A percentile compares a stretch with the other conserved stretches of the same genome.
phyloP scores from a whole-genome alignment of 2,113 vertebrate genomes.

The Sarotherodon lohbergeri region DNA sequence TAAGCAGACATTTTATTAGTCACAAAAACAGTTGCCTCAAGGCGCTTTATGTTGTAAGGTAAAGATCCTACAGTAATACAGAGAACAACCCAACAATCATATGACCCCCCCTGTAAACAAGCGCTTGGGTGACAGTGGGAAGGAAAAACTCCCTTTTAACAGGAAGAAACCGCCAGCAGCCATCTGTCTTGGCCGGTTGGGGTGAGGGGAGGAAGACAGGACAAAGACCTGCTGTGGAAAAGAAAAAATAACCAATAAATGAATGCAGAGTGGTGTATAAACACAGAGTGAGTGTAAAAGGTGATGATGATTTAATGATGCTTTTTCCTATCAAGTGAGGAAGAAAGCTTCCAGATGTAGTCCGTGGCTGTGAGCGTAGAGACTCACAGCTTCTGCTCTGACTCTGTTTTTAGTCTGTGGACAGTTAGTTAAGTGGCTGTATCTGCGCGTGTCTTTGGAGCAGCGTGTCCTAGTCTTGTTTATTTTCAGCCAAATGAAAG shows the following conservation, averaged over 20 bases:
- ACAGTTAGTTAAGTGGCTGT: not conserved
- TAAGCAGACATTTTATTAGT: not conserved
- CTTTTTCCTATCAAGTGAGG: not conserved
- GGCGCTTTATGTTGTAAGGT: not conserved
- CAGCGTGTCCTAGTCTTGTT: not conserved
- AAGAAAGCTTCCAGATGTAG: not conserved
- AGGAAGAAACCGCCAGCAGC: not conserved
- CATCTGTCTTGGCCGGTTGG: not conserved
- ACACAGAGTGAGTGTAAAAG: not conserved
- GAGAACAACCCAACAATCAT: not conserved
- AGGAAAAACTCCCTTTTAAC: not conserved
- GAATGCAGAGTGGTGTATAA: not conserved
- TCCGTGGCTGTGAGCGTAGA: not conserved
- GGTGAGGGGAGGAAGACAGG: not conserved
- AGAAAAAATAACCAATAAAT: not conserved
- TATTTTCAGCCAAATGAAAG: not conserved
- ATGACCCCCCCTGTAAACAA: not conserved
- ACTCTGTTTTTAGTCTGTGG: not conserved
- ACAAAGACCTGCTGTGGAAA: not conserved
- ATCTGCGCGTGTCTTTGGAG: not conserved
- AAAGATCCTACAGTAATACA: not conserved
- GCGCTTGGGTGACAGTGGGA: not conserved
- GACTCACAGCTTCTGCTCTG: not conserved
- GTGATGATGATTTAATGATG: not conserved
- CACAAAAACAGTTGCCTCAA: not conserved